A percentile compares a stretch with the other conserved stretches of the same genome.
Conservation (phyloP, 2,797 vertebrate genomes). For the Acropternis orthonyx region DNA sequence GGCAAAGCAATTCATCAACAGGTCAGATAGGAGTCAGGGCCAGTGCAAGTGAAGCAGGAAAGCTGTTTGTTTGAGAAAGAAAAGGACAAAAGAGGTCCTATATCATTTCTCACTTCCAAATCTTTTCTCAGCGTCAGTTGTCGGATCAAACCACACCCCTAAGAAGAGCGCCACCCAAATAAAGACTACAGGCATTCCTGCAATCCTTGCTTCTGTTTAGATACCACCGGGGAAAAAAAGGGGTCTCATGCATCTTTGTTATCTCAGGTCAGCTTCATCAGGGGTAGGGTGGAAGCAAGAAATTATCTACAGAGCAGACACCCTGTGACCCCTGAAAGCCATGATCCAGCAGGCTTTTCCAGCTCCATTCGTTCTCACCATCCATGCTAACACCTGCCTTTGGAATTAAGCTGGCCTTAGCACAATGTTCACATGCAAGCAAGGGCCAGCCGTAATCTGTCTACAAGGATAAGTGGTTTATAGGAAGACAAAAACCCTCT, state of each 20-base stretch:
- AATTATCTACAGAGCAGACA: neutral
- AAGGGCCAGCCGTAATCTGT: neutral
- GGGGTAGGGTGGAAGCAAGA: neutral
- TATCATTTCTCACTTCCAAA: neutral
- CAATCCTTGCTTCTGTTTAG: neutral
- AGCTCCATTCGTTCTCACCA: neutral
- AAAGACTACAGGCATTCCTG: neutral
- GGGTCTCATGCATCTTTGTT: neutral
- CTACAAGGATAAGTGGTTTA: neutral
- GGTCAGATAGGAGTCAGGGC: neutral
- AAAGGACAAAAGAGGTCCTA: neutral
- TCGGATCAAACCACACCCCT: neutral
- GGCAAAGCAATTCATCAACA: neutral
- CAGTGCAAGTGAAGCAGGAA: neutral
- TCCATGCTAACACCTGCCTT: neutral
- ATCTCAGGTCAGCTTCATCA: neutral
- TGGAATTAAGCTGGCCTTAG: neutral
- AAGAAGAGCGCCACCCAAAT: neutral
- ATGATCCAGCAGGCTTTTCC: neutral
- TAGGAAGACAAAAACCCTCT: neutral
- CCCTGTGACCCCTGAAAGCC: neutral
- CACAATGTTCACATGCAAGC: neutral
- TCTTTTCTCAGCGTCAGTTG: neutral
- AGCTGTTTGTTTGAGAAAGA: neutral
- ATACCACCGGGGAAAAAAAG: neutral